Conservation (phyloP, 2,113 vertebrate species). For the Oreochromis niloticus region DNA sequence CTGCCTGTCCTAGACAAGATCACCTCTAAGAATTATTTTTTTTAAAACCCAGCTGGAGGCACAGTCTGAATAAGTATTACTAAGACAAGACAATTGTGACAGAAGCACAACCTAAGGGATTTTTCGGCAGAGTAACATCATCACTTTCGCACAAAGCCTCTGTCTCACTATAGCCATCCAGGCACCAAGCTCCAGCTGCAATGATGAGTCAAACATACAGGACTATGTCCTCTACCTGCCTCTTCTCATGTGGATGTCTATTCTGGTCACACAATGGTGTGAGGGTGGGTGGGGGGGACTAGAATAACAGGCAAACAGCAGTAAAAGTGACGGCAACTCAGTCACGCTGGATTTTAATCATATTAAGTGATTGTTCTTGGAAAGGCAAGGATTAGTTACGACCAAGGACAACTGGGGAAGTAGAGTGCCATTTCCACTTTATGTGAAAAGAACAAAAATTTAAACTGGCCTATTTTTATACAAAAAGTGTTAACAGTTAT, state of each 20-base stretch:
- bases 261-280: conserved; percentile 31
- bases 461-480: background rate
- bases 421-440: conserved; percentile 21
- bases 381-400: conserved; percentile 49
- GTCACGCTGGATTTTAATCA: conserved; percentile 62
- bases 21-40: background rate
- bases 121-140: background rate
- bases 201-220: conserved; percentile 37
- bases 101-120: conserved; percentile 1
- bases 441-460: conserved; percentile 5
- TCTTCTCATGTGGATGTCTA: conserved; percentile 33
- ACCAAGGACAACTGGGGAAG: conserved; percentile 59
- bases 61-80: background rate
- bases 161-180: background rate
- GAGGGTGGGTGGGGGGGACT: background rate
- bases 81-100: background rate
- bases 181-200: conserved; percentile 6
- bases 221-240: conserved; percentile 32
- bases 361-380: conserved; percentile 68
- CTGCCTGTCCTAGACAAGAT: conserved; percentile 5
- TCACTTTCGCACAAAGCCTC: conserved; percentile 7
- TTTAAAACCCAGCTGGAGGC: background rate
- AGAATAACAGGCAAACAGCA: conserved; percentile 51
- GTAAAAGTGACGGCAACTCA: conserved; percentile 63
- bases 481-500: background rate